Evolutionary conservation across 2,888 invertebrate species (phyloP).

Genomic region (Mesorhabditis belari): DNA sequence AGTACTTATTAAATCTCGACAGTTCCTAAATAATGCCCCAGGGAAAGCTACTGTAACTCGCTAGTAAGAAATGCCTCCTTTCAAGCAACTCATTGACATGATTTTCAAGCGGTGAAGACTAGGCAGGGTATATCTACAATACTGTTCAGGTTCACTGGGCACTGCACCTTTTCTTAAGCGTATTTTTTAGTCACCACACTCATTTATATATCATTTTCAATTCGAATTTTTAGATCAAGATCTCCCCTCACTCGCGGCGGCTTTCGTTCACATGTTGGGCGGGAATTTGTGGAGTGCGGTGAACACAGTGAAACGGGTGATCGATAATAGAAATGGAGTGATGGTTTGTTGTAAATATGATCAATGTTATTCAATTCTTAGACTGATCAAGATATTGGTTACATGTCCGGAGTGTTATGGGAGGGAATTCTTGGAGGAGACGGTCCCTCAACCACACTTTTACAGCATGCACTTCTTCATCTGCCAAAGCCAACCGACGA

Average conservation of each 20-base stretch:
- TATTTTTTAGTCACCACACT: background rate
- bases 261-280: background rate
- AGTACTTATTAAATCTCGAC: too few relatives aligned
- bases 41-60: too few relatives aligned
- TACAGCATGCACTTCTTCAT: background rate
- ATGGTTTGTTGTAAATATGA: background rate
- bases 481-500: background rate
- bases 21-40: too few relatives aligned
- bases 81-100: too few relatives aligned
- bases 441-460: background rate
- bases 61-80: too few relatives aligned
- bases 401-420: background rate
- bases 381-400: background rate
- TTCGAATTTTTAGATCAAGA: background rate
- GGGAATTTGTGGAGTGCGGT: background rate
- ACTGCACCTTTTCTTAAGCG: background rate
- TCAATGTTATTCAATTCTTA: background rate
- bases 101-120: too few relatives aligned
- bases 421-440: background rate
- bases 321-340: background rate
- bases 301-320: background rate
- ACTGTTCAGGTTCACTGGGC: too few relatives aligned
- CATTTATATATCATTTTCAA: too few relatives aligned
- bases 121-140: too few relatives aligned
- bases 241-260: background rate